These are phyloP conservation scores for Apis dorsata DNA, from an alignment of 1,140 invertebrate species.

Conservation along the genomic window DNA sequence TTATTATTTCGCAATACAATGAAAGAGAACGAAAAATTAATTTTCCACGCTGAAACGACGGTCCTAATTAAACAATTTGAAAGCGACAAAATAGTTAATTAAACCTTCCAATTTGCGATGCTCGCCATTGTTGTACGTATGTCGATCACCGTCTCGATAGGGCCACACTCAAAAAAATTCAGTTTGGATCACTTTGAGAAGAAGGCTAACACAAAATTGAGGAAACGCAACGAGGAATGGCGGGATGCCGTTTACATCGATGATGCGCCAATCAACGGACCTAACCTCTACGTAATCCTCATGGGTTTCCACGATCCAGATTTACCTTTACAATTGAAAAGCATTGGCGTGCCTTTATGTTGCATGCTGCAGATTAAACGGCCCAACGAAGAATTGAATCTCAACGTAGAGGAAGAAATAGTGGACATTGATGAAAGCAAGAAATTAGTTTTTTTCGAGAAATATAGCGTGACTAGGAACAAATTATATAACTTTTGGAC, in stretches of 20 bases:
- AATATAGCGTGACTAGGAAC: constrained; percentile 55
- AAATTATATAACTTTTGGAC: constrained; percentile 66
- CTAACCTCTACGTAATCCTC: constrained; percentile 80
- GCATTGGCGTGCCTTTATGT: constrained; percentile 77
- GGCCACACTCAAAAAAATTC: not conserved
- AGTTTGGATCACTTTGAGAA: not conserved
- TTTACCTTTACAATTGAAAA: constrained; percentile 76
- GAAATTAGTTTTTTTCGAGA: constrained; percentile 21
- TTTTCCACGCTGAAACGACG: not conserved
- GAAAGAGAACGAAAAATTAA: too few species aligned
- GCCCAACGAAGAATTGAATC: constrained; percentile 71
- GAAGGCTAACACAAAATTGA: constrained; percentile 76
- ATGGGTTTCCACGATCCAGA: constrained; percentile 80
- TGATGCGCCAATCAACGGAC: constrained; percentile 80
- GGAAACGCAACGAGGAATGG: constrained; percentile 81
- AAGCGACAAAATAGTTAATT: not conserved
- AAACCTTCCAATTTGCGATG: not conserved
- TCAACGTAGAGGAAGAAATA: constrained; percentile 55
- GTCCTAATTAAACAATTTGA: not conserved
- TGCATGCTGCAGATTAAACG: constrained; percentile 72
- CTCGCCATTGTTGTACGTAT: not conserved
- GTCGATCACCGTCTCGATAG: not conserved
- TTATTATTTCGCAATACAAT: too few species aligned
- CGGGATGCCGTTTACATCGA: constrained; percentile 79
- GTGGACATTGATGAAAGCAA: constrained; percentile 36